Base-by-base conservation (phyloP, 2,888 invertebrate species). In the Blera fallax region DNA sequence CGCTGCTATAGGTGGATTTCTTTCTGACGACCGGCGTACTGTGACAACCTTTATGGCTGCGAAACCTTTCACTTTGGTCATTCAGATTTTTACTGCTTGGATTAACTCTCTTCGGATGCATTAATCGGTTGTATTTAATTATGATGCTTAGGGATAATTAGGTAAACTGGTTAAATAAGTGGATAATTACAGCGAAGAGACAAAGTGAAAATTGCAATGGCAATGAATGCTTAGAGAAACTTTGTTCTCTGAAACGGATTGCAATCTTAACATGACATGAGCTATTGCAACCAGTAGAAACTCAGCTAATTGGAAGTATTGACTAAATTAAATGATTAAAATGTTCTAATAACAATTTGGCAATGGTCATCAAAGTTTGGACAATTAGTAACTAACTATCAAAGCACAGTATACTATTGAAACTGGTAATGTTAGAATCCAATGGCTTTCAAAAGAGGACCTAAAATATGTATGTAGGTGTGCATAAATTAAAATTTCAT, bases 61-160 rank as follows among this genome's bases (percentile, higher is more conserved):
- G 43, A 73, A 67, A 60, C 83, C 83, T 83, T 83, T 83, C 83
- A 83, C 77, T 83, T 77, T 67, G 52, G 45, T 48, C 50, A 56
- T 70, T 69, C 21, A 37, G 29, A 24, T 43, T 40, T 48, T 16
- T 29, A 37, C 34, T 24, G 14, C 21, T 62, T 37, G 18, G 7
- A 29, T 6, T 4, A 11, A 27, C 11, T 60, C 32, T 37, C 54
- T 29, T 24, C 7, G 34, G 24, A 54, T 65, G 27, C 74, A 56
- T 24, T 54, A 54, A 58, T 58, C 56, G 34, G 52, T 43, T 64
- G 10, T 34, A 48, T 40, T 40, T 14, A 56, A 54, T 83, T 72
- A 73, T 52, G 29, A 73, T 72, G 50, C 45, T 73, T 40, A 62
- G 65, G 58, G 60, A 77, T 14, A 77, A 77, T 83, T 54, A 72